Conservation (phyloP, 2,797 vertebrate species). For the Pangasius mekongensis region DNA sequence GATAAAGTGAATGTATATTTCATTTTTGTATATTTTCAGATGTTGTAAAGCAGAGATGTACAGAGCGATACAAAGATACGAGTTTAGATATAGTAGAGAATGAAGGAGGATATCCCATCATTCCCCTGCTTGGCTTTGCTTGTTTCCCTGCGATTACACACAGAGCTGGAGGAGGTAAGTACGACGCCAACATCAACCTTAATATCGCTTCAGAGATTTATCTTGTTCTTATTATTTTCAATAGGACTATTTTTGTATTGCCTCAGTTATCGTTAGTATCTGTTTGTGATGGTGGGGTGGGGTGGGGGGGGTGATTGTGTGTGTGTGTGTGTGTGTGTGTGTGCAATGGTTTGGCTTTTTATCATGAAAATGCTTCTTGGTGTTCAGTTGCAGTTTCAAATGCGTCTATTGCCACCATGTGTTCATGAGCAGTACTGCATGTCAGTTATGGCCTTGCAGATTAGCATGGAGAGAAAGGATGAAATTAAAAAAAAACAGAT, state of each 20-base stretch:
- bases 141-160: constrained; percentile 39
- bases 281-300: constrained; percentile 59
- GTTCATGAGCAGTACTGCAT: constrained; percentile 43
- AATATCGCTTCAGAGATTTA: constrained; percentile 51
- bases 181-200: constrained; percentile 33
- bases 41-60: constrained; percentile 7
- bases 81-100: constrained; percentile 26
- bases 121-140: constrained; percentile 32
- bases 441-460: neutral
- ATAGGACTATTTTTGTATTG: constrained; percentile 79
- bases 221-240: constrained; percentile 76
- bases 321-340: constrained; percentile 43
- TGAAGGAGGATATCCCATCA: constrained; percentile 47
- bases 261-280: constrained; percentile 77
- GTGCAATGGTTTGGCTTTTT: constrained; percentile 44
- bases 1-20: constrained; percentile 20
- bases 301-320: constrained; percentile 30
- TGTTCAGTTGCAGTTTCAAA: constrained; percentile 26
- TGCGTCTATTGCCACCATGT: constrained; percentile 76
- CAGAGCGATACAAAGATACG: constrained; percentile 21
- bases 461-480: neutral
- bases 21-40: neutral
- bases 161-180: constrained; percentile 31
- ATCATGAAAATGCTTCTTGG: constrained; percentile 53
- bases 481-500: neutral